Base-by-base conservation (phyloP, 1,140 invertebrate genomes). In the Euura lappo region DNA sequence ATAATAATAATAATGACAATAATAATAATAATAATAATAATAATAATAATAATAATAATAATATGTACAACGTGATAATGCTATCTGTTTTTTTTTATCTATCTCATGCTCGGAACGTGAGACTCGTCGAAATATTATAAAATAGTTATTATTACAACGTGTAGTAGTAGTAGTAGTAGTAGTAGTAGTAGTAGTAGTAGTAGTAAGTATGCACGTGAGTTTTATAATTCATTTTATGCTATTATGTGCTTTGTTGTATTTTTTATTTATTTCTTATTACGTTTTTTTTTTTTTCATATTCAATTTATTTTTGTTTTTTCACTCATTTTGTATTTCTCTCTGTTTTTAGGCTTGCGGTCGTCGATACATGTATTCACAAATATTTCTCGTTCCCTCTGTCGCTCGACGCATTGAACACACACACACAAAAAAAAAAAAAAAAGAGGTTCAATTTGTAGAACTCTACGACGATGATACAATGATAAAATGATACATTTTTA, bases 21-120 rank as follows among this genome's bases (percentile, higher is more conserved):
- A 80, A 28, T 73, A 78, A 83, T 84, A 81, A 83, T 82, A 81
- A 80, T 84, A 83, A 82, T 72, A 77, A 79, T 77, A 77, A 71
- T 68, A 13, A 68, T 68, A 68, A 68, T 68, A 68, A 68, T 68
- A 68, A 42, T 68, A 68, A 68, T 68, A 68, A 42, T 42, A 80
- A 60, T 28, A 28, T 28, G 28, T 28, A 28, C 28, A 28, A 28
- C 28, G 28, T 60, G 51, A 60, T n/a, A 60, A 60, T 60, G 80
- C 76, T 81, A 82, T 79, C 13, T 60, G 8, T 60, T 8, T 60
- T 60, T 60, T 60, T 79, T 80, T 69, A 81, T 69, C 77, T 83
- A 64, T 79, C 69, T 80, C 78, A 80, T 79, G 75, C 71, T 79
- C 72, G 74, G 77, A 76, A 79, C 77, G 76, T 80, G 75, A 81